Conservation (phyloP, 2,797 vertebrate genomes). For the Dermochelys coriacea region DNA sequence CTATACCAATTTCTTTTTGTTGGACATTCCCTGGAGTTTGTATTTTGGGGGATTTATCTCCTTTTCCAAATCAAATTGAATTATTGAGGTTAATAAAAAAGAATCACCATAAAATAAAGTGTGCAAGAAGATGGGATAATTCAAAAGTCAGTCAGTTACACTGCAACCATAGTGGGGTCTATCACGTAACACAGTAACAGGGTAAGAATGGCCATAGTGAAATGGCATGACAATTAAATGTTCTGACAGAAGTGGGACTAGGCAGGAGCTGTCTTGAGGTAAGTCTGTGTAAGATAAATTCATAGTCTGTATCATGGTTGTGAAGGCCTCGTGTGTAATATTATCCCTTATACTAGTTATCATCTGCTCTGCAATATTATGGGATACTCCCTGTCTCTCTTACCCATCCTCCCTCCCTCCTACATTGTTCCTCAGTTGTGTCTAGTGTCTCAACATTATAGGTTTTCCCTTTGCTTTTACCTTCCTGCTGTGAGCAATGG, state of each 20-base stretch:
- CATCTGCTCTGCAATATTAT: rapidly evolving
- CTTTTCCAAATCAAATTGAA: background rate
- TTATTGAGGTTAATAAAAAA: background rate
- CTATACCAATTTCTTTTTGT: conserved; percentile 27
- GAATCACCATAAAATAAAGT: conserved; percentile 14
- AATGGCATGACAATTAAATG: background rate
- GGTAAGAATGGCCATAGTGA: conserved; percentile 32
- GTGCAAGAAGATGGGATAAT: conserved; percentile 47
- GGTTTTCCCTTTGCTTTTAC: background rate
- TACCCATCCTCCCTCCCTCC: rapidly evolving
- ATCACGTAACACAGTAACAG: conserved; percentile 25
- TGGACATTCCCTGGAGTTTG: background rate
- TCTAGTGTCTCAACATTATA: rapidly evolving
- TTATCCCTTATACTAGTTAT: background rate
- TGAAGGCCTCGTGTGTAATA: background rate
- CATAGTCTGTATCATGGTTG: rapidly evolving
- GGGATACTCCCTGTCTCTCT: background rate
- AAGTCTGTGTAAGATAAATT: background rate
- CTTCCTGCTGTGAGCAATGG: background rate
- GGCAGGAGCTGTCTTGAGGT: background rate
- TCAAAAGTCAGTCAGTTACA: conserved; percentile 53
- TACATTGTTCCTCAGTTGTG: background rate
- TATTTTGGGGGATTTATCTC: background rate
- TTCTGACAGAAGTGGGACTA: background rate
- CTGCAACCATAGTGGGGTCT: conserved; percentile 25